A percentile compares a stretch with the other conserved stretches of the same genome.
phyloP scores from a whole-genome alignment of 2,888 invertebrate genomes.

The Augiades crinisus region DNA sequence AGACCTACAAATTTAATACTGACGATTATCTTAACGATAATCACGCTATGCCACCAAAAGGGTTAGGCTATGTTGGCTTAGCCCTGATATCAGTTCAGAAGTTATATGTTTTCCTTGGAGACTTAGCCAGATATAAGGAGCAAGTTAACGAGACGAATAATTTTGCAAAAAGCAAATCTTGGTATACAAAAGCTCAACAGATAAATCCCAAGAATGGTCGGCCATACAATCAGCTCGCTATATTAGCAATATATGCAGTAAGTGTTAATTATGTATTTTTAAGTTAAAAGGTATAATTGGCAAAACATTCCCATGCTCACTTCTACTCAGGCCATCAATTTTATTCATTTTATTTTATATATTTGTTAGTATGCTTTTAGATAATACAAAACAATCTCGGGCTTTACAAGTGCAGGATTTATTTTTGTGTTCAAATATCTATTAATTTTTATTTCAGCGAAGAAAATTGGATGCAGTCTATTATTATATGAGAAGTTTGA shows the following conservation, averaged over 20 bases:
- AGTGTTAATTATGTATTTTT: no score
- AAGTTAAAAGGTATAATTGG: no score
- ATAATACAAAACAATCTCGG: no score
- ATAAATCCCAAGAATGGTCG: conserved; percentile 97
- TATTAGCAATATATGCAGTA: conserved; percentile 91
- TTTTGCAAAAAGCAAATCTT: conserved; percentile 87
- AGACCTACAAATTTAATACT: conserved; percentile 87
- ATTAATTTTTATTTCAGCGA: conserved; percentile 85
- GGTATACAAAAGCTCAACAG: conserved; percentile 96
- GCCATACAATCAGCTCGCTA: conserved; percentile 96
- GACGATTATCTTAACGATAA: conserved; percentile 83
- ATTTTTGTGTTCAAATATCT: no score
- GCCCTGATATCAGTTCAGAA: conserved; percentile 94
- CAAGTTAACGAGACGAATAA: conserved; percentile 90
- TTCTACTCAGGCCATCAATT: no score
- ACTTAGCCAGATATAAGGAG: conserved; percentile 94
- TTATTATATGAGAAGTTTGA: conserved; percentile 96
- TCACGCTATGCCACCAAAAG: conserved; percentile 81
- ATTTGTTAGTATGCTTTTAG: no score
- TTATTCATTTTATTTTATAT: no score
- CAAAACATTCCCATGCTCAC: no score
- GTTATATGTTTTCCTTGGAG: conserved; percentile 93
- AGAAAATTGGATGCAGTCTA: conserved; percentile 97
- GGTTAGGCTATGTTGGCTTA: conserved; percentile 85
- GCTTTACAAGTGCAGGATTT: no score